Evolutionary conservation across 2,113 vertebrate genomes (phyloP).

Genomic region (Prinia subflava): DNA sequence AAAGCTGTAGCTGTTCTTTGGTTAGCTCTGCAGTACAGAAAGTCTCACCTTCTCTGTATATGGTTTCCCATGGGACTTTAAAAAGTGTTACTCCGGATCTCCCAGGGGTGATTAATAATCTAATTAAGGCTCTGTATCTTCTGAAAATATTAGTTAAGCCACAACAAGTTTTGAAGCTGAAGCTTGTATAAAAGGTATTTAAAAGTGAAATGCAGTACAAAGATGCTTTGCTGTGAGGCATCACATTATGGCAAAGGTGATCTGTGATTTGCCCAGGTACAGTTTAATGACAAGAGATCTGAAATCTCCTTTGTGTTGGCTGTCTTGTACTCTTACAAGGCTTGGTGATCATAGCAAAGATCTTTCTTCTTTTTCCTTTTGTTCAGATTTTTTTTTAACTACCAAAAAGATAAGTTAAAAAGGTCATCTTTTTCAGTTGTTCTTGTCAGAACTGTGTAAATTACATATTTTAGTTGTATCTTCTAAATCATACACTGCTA

Average conservation of each 20-base stretch:
- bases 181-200: background rate
- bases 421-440: background rate
- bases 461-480: background rate
- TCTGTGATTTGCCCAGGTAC: background rate
- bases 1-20: background rate
- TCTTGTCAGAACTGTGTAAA: conserved; percentile 1
- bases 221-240: background rate
- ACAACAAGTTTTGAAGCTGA: background rate
- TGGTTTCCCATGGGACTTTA: background rate
- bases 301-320: background rate
- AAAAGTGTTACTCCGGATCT: background rate
- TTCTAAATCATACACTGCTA: conserved; percentile 19
- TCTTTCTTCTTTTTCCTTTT: background rate
- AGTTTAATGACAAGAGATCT: background rate
- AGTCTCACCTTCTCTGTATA: background rate
- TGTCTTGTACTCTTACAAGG: background rate
- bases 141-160: background rate
- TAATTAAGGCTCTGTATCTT: background rate
- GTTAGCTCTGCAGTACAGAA: background rate
- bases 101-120: background rate
- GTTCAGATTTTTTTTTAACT: background rate
- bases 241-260: background rate
- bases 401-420: background rate
- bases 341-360: background rate
- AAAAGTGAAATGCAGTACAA: background rate